phyloP scores from a whole-genome alignment of 2,797 vertebrate species.

The Platalea minor region DNA sequence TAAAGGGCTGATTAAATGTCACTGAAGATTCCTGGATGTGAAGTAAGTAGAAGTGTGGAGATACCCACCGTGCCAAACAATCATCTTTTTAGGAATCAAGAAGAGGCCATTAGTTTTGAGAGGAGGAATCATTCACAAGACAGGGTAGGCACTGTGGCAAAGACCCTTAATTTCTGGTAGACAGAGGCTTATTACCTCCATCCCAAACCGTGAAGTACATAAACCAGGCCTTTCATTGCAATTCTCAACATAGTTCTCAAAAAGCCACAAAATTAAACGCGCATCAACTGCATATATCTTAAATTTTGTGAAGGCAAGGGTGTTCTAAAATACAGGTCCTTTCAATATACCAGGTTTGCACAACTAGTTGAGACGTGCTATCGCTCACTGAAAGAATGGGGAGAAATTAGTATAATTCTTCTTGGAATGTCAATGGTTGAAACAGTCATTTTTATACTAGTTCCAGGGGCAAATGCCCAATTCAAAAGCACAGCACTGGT shows the following conservation, averaged over 20 bases:
- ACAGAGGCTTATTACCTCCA: background rate
- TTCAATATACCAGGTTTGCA: background rate
- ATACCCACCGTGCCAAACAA: background rate
- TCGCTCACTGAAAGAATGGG: background rate
- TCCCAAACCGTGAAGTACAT: background rate
- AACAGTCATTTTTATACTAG: background rate
- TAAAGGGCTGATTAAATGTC: background rate
- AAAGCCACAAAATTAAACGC: background rate
- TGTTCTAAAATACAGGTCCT: background rate
- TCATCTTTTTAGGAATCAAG: background rate
- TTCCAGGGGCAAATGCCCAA: background rate
- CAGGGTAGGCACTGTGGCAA: background rate
- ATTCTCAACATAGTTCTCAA: background rate
- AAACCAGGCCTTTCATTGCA: background rate
- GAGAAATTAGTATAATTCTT: background rate
- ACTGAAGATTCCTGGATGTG: background rate
- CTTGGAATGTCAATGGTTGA: background rate
- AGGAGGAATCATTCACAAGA: background rate
- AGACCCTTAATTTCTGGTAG: background rate
- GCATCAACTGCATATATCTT: background rate
- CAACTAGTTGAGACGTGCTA: background rate
- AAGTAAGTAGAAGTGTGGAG: background rate
- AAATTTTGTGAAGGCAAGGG: background rate
- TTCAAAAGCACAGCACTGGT: background rate
- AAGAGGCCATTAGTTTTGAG: background rate